Evolutionary conservation across 2,888 invertebrate species (phyloP), one percentile per base, ranked within the genome.

Genomic region (Tipula confusa): DNA sequence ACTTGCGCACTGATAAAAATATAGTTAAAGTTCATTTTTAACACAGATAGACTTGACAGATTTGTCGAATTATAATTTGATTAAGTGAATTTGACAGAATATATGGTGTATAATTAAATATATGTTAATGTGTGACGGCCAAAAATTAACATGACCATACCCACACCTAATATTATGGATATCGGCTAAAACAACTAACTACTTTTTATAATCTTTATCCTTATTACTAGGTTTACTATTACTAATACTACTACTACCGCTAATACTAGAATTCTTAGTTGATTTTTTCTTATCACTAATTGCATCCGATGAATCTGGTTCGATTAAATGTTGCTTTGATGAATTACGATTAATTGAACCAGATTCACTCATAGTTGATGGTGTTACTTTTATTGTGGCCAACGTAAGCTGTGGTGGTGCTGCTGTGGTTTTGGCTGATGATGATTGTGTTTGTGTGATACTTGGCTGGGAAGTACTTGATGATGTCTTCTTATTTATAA

Each of bases 151-250:
- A 64, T 64, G 64, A 15, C 43, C 15, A 24, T n/a, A n/a, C n/a
- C 24, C 48, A 48, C 64, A 1, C 24, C 1, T 15, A 43, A 3
- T 33, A 43, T 15, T 43, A 15, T 43, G 36, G 36, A 36, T 36
- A 36, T 11, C 36, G 11, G 15, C n/a, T 64, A 64, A 64, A 9
- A 64, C 11, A 64, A 24, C 9, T 64, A 64, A 64, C 64, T 64
- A 64, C 64, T 64, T 64, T 64, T 64, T 64, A 24, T 64, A 64
- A 64, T 64, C 64, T 64, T 64, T 64, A 11, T 64, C 64, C 64
- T 64, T 64, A 64, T 64, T 64, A 64, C 64, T 64, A 64, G 64
- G 64, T 11, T 64, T 64, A 64, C 64, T 64, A 64, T 43, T 36
- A 9, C 43, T 43, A 43, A 6, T 64, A 64, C 24, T 64, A 64